Evolutionary conservation across 30 jellyfish, hydroid and myxozoan genomes (phyloP).

Genomic region (Rhopilema esculentum): DNA sequence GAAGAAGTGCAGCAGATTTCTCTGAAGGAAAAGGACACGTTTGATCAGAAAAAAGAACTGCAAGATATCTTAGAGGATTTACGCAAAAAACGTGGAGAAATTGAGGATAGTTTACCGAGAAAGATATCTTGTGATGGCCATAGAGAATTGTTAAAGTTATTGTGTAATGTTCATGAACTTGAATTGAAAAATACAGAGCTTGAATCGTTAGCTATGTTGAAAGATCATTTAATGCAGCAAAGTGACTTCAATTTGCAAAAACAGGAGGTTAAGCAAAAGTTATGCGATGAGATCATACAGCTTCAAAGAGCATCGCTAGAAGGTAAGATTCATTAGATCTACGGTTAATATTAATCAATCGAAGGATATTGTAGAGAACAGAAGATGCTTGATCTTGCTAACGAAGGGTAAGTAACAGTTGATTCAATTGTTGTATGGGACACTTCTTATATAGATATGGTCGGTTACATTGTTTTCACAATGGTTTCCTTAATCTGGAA

Average conservation of each 20-base stretch:
- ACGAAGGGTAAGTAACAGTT: no score
- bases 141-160: slow-evolving; percentile 78
- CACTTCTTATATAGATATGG: not conserved
- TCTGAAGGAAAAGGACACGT: slow-evolving; percentile 62
- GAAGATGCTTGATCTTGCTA: not conserved
- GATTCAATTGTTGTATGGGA: no score
- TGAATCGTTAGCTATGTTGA: slow-evolving; percentile 85
- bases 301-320: slow-evolving; percentile 74
- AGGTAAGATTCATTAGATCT: slow-evolving; percentile 47
- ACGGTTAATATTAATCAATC: not conserved
- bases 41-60: slow-evolving; percentile 72
- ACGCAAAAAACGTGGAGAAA: slow-evolving; percentile 55
- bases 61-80: slow-evolving; percentile 63
- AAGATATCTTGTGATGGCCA: slow-evolving; percentile 91
- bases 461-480: not conserved
- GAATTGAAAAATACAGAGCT: slow-evolving; percentile 90
- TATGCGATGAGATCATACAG: slow-evolving; percentile 85
- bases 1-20: slow-evolving; percentile 81
- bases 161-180: slow-evolving; percentile 92
- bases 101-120: slow-evolving; percentile 71
- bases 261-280: slow-evolving; percentile 77
- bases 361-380: not conserved
- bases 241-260: slow-evolving; percentile 83
- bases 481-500: not conserved
- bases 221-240: slow-evolving; percentile 92